A percentile compares a stretch with the other conserved stretches of the same genome.
Conservation (phyloP, 2,797 vertebrate genomes). For the Acanthopagrus latus region DNA sequence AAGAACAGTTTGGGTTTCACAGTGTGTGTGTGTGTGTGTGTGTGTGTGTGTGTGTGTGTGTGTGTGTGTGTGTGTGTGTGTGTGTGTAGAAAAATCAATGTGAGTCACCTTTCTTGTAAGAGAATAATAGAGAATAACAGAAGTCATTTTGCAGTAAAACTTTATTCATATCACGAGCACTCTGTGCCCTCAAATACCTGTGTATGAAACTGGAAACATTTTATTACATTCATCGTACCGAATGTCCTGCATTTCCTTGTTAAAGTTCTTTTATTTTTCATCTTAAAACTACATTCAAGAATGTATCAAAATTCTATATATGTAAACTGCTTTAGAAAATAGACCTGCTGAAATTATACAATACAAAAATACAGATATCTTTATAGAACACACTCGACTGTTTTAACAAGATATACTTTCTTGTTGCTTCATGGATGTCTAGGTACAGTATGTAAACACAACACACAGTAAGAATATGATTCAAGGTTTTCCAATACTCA, state of each 20-base stretch:
- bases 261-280: conserved; percentile 24
- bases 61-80: too few species aligned
- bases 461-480: background rate
- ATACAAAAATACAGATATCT: conserved; percentile 53
- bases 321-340: conserved; percentile 24
- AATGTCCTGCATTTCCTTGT: conserved; percentile 83
- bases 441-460: conserved; percentile 16
- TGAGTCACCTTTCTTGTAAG: background rate
- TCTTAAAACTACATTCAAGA: conserved; percentile 60
- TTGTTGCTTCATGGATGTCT: background rate
- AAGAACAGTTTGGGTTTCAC: background rate
- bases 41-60: too few species aligned
- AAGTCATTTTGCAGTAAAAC: conserved; percentile 37
- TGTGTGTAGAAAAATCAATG: background rate
- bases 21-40: background rate
- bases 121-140: conserved; percentile 1
- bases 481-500: conserved; percentile 15
- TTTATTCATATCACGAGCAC: conserved; percentile 65
- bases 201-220: conserved; percentile 54
- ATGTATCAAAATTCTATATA: conserved; percentile 14
- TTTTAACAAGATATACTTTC: background rate
- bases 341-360: conserved; percentile 39
- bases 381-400: background rate
- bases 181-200: conserved; percentile 45
- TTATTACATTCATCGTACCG: conserved; percentile 67